Conservation (phyloP, 2,888 invertebrate species). For the Synanthedon andrenaeformis region DNA sequence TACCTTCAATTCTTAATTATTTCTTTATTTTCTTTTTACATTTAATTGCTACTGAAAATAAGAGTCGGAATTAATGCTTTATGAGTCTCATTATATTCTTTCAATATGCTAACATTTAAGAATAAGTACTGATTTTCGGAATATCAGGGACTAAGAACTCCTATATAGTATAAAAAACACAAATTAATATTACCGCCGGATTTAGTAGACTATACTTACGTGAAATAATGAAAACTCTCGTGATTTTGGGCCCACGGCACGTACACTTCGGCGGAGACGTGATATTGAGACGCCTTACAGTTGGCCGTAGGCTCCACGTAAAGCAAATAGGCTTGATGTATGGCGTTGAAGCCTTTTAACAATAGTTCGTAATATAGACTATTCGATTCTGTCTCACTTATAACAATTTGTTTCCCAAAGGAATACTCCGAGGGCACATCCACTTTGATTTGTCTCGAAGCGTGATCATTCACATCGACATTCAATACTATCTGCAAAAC, state of each 20-base stretch:
- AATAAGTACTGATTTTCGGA: too few species aligned
- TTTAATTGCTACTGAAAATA: too few species aligned
- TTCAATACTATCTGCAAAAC: slow-evolving; percentile 68
- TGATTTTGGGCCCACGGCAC: slow-evolving; percentile 77
- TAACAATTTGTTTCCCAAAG: slow-evolving; percentile 37
- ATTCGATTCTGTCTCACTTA: slow-evolving; percentile 66
- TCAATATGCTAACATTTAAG: too few species aligned
- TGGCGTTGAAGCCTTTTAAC: slow-evolving; percentile 65
- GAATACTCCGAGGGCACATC: slow-evolving; percentile 42
- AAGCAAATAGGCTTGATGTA: slow-evolving; percentile 73
- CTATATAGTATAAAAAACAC: too few species aligned
- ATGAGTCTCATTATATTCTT: too few species aligned
- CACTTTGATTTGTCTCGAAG: slow-evolving; percentile 39
- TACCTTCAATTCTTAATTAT: too few species aligned
- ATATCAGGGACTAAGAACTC: too few species aligned
- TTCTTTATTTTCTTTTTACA: too few species aligned
- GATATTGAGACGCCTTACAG: slow-evolving; percentile 51
- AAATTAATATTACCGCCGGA: too few species aligned
- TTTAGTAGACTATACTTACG: slow-evolving; percentile 47
- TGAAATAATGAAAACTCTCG: slow-evolving; percentile 70
- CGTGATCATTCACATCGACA: slow-evolving; percentile 72
- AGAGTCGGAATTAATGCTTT: too few species aligned
- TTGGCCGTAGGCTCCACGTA: slow-evolving; percentile 66
- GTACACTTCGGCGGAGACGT: slow-evolving; percentile 71
- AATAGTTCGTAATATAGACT: slow-evolving; percentile 73